Conservation (phyloP, 2,113 vertebrate genomes). For the Recurvirostra avosetta region DNA sequence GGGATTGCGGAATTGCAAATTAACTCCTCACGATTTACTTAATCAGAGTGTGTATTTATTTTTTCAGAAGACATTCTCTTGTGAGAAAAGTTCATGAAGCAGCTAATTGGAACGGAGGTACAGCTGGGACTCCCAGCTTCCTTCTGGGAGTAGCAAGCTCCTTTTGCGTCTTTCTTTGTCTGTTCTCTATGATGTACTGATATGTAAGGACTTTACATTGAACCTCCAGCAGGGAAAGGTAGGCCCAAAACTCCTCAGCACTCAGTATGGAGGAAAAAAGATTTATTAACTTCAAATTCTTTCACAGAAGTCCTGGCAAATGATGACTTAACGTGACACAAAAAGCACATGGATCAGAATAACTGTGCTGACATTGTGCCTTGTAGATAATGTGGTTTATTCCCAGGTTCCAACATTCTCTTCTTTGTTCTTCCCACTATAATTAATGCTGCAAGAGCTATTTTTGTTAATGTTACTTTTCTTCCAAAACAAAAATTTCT, state of each 20-base stretch:
- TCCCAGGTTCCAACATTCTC: not conserved
- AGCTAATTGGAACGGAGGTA: not conserved
- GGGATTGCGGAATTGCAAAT: not conserved
- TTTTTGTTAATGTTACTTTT: not conserved
- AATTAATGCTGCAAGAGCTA: not conserved
- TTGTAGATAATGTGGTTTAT: not conserved
- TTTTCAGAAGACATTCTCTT: not conserved
- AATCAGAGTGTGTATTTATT: not conserved
- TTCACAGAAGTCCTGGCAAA: not conserved
- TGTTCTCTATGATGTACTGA: not conserved
- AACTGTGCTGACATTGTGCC: not conserved
- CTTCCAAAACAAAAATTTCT: not conserved
- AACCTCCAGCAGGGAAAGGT: not conserved
- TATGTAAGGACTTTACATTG: not conserved
- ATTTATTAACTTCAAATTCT: not conserved
- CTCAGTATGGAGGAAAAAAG: not conserved
- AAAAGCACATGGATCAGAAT: not conserved
- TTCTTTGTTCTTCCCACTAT: not conserved
- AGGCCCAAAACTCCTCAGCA: not conserved
- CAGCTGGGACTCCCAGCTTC: not conserved
- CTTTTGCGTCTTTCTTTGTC: not conserved
- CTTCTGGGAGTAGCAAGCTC: not conserved
- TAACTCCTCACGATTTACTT: not conserved
- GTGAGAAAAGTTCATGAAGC: not conserved
- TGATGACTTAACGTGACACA: not conserved